Evolutionary conservation across 64 coral and sea anemone genomes (phyloP).

Genomic region (Trachythela sp.): DNA sequence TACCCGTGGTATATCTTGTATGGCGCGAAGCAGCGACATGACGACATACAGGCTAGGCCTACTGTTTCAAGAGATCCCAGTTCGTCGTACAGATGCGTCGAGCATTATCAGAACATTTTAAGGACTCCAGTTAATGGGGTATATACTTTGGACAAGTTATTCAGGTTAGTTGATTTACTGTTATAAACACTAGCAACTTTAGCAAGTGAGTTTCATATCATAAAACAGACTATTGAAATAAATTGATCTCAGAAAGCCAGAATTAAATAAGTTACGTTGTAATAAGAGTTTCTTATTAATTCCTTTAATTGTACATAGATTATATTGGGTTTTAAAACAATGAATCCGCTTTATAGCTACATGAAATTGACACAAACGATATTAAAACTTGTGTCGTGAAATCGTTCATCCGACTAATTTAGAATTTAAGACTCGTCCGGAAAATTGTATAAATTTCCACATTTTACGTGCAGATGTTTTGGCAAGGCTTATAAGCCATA

Average conservation of each 20-base stretch:
- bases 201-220: too few relatives aligned
- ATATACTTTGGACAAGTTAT: conserved; percentile 89
- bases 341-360: too few relatives aligned
- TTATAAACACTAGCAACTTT: not conserved
- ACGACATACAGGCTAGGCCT: conserved; percentile 57
- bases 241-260: too few relatives aligned
- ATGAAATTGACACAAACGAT: too few relatives aligned
- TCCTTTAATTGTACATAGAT: too few relatives aligned
- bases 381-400: too few relatives aligned
- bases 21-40: conserved; percentile 58
- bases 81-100: conserved; percentile 67
- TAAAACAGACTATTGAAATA: too few relatives aligned
- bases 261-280: too few relatives aligned
- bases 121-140: conserved; percentile 73
- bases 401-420: not conserved
- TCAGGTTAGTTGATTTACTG: conserved; percentile 62
- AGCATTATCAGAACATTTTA: conserved; percentile 74
- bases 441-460: not conserved
- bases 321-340: too few relatives aligned
- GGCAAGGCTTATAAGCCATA: too few relatives aligned
- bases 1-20: conserved; percentile 80
- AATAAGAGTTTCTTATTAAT: too few relatives aligned
- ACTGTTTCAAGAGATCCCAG: conserved; percentile 69
- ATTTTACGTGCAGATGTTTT: not conserved
- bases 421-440: not conserved